Base-by-base conservation (phyloP, 2,113 vertebrate genomes). In the Monopterus albus region DNA sequence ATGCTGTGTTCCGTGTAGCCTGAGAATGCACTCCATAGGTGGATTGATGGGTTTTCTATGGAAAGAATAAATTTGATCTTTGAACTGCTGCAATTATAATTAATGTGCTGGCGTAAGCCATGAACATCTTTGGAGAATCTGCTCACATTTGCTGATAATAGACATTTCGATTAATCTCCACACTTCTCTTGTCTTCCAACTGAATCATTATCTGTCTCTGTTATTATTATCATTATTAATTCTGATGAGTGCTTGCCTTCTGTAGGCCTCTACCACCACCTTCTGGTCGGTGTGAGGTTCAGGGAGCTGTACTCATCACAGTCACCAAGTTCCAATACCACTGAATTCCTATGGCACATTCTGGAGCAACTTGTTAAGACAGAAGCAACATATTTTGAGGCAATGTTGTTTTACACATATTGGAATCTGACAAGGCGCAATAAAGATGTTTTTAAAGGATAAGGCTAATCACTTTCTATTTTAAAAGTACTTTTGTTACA, bases 231-330 rank as follows among this genome's bases (percentile, higher is more conserved):
- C 8, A 4, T 40, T 14, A 26, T 53, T 6, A 2, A 0, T 39
- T 23, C 47, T 39, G 4, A 18, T 10, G 51, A 35, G 6, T 17
- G 12, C 11, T 29, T 46, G 31, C 18, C 10, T 23, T 50, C 51
- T 53, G 38, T 42, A 55, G 43, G 11, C n/a, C 61, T 70, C 29
- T 73, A 10, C 6, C 42, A 7, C 60, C 86, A 28, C 77, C 74
- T 26, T 26, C 59, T 83, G 86, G 62, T 58, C 3, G 47, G 26
- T 6, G 1, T 0, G 14, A 35, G 17, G 25, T 39, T 62, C 3
- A n/a, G 8, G 20, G 15, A 29, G 12, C n/a, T n/a, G n/a, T n/a
- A n/a, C n/a, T n/a, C n/a, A n/a, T n/a, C n/a, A n/a, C n/a, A n/a
- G n/a, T n/a, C n/a, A n/a, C n/a, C n/a, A n/a, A n/a, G n/a, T n/a